Evolutionary conservation across 2,797 vertebrate species (phyloP).

Genomic region (Centroberyx gerrardi): DNA sequence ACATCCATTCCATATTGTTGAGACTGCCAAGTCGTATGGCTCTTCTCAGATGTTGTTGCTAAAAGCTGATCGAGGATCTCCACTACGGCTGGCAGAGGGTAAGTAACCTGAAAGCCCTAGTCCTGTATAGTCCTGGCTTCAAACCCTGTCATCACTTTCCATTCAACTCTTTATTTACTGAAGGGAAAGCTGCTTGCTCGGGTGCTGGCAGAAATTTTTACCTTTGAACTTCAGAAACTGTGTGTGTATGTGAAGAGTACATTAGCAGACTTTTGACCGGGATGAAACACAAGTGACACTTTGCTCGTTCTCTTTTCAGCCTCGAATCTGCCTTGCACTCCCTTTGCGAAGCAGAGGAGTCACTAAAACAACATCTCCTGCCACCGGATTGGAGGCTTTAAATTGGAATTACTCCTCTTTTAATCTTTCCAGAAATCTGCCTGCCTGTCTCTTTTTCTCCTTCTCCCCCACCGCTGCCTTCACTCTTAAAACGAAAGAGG

Average conservation of each 20-base stretch:
- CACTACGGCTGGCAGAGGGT: conserved; percentile 43
- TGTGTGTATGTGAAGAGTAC: conserved; percentile 19
- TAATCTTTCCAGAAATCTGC: conserved; percentile 61
- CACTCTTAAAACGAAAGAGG: conserved; percentile 43
- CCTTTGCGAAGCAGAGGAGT: neutral
- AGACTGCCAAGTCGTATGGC: neutral
- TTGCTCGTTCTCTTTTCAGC: conserved; percentile 37
- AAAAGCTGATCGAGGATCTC: conserved; percentile 47
- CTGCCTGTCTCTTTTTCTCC: conserved; percentile 16
- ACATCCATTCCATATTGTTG: too few relatives aligned
- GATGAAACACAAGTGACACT: conserved; percentile 16
- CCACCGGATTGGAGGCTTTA: conserved; percentile 45
- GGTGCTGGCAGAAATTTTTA: conserved; percentile 36
- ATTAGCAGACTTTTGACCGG: conserved; percentile 32
- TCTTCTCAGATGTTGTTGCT: conserved; percentile 46
- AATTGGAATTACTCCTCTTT: conserved; percentile 60
- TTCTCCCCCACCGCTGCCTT: conserved; percentile 10
- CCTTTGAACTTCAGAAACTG: conserved; percentile 39
- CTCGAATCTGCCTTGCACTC: conserved; percentile 18
- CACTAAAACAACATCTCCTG: conserved; percentile 43
- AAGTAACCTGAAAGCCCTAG: conserved; percentile 37
- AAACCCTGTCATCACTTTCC: conserved; percentile 54
- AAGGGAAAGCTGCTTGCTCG: conserved; percentile 44
- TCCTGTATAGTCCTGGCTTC: neutral
- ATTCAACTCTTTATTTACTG: conserved; percentile 43